Conservation (phyloP, 2,113 vertebrate genomes). For the Oenanthe oenanthe region DNA sequence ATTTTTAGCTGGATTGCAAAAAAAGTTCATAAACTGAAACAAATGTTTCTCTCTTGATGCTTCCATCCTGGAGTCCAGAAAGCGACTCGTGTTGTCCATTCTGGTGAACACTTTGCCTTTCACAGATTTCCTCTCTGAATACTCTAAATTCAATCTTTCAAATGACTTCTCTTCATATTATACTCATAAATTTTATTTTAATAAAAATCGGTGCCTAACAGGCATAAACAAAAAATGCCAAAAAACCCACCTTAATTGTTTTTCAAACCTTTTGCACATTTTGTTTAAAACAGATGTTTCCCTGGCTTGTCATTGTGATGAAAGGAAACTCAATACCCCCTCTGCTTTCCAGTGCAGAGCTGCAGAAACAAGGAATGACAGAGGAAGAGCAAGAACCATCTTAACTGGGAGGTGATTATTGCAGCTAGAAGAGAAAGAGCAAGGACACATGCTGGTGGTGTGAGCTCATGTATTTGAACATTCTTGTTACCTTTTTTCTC, state of each 20-base stretch:
- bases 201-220: constrained; percentile 70
- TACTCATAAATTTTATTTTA: constrained; percentile 76
- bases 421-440: neutral
- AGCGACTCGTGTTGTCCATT: neutral
- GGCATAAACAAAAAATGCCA: constrained; percentile 58
- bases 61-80: constrained; percentile 12
- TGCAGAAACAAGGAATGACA: constrained; percentile 48
- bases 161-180: constrained; percentile 50
- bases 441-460: neutral
- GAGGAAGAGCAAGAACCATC: constrained; percentile 6
- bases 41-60: constrained; percentile 43
- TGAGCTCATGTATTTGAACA: neutral
- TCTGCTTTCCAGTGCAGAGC: constrained; percentile 31
- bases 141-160: constrained; percentile 35
- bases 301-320: constrained; percentile 29
- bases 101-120: constrained; percentile 45
- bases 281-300: constrained; percentile 72
- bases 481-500: constrained; percentile 21
- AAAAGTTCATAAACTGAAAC: constrained; percentile 52
- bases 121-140: constrained; percentile 33
- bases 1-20: constrained; percentile 38
- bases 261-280: constrained; percentile 55
- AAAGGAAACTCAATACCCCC: constrained; percentile 62
- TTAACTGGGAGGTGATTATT: neutral
- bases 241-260: neutral